Base-by-base conservation (phyloP, 2,797 vertebrate species). In the Zenarchopterus dispar region DNA sequence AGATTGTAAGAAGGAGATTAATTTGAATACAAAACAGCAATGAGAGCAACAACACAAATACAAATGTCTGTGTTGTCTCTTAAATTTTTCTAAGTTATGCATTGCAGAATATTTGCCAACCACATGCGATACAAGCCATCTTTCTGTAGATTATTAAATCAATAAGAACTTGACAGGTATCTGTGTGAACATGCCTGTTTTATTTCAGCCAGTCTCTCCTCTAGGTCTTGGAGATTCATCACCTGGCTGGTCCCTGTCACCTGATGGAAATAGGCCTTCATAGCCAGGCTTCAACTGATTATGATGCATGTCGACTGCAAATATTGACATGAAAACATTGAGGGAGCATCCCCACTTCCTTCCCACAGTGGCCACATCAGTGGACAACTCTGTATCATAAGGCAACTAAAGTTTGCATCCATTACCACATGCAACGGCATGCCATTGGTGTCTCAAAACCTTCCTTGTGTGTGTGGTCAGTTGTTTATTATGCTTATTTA, bases 81-180 rank as follows among this genome's bases (percentile, higher is more conserved):
- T 3, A 19, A 50, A 43, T 53, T 71, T 56, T 39, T 63, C 64
- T 48, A 62, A 64, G 54, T 62, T 65, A 53, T 11, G 47, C 53
- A 21, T 67, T 67, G 39, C 33, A 62, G 53, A 42, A 28, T 33
- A 62, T 46, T 91, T 75, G 56, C 73, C 92, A 91, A 90, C 90
- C 91, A 86, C 91, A 93, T 91, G 93, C 93, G 93, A 95, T 92
- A 94, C 93, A 94, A 94, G 92, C 92, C 93, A 94, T 94, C 94
- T 95, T 94, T 96, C 93, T 95, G 95, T 91, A 95, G 95, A 97
- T 96, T 95, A 97, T 96, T 96, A 96, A 97, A 97, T 98, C 96
- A 96, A 97, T 97, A 95, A 91, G 95, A 94, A 96, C 96, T 96
- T 96, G 95, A 96, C 94, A 95, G 67, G 95, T 81, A 96, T 94